phyloP scores from a whole-genome alignment of 2,113 vertebrate genomes.

The Poicephalus gulielmi region DNA sequence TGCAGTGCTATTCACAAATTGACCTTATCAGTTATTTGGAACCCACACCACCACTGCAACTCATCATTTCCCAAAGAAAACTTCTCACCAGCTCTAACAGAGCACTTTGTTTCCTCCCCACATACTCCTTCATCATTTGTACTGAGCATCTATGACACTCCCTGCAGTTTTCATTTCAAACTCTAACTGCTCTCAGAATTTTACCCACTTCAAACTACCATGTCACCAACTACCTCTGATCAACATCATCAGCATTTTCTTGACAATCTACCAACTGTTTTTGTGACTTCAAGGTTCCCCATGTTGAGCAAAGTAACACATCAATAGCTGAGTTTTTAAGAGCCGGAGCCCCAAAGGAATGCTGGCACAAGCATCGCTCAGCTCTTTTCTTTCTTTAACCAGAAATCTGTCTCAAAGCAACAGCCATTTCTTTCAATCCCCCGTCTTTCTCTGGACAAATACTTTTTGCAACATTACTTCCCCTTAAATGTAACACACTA shows the following conservation, averaged over 20 bases:
- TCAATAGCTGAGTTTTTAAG: not conserved
- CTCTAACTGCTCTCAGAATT: not conserved
- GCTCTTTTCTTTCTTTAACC: not conserved
- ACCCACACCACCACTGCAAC: not conserved
- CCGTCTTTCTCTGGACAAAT: not conserved
- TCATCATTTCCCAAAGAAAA: not conserved
- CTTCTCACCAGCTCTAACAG: not conserved
- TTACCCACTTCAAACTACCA: not conserved
- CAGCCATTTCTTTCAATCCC: not conserved
- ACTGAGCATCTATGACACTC: not conserved
- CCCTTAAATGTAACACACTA: not conserved
- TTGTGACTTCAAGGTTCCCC: not conserved
- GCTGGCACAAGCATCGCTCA: not conserved
- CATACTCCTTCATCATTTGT: accelerated
- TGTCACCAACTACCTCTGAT: not conserved
- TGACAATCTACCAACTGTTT: not conserved
- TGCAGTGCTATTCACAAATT: not conserved
- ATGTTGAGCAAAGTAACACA: not conserved
- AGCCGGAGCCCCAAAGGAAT: not conserved
- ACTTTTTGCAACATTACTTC: not conserved
- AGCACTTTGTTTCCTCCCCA: not conserved
- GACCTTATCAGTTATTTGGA: not conserved
- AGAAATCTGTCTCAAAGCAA: not conserved
- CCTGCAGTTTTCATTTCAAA: not conserved
- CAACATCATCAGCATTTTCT: not conserved